Conservation (phyloP, 2,797 vertebrate species). For the Harpagifer antarcticus region DNA sequence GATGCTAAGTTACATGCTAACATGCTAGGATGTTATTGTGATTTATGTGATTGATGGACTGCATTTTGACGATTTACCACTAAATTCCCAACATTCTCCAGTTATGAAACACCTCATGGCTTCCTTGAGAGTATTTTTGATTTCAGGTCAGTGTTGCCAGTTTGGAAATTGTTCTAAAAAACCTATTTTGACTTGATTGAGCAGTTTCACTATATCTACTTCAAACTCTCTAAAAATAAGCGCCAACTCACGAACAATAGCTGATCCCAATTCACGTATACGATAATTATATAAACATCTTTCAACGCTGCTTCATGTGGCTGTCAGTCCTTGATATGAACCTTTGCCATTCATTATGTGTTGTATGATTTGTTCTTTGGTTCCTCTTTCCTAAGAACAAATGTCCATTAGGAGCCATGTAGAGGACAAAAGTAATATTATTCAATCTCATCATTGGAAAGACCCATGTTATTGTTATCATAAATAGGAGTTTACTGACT, state of each 20-base stretch:
- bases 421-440: not conserved
- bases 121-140: not conserved
- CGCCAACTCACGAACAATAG: too few relatives aligned
- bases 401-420: not conserved
- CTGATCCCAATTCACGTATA: too few relatives aligned
- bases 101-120: not conserved
- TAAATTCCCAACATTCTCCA: not conserved
- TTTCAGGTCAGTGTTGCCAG: not conserved
- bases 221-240: too few relatives aligned
- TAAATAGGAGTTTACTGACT: too few relatives aligned
- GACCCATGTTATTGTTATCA: too few relatives aligned
- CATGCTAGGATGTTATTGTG: not conserved
- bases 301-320: too few relatives aligned
- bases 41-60: not conserved
- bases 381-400: not conserved
- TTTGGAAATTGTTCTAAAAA: not conserved
- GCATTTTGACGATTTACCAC: not conserved
- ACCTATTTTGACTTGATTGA: too few relatives aligned
- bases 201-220: not conserved
- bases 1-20: conserved; percentile 6
- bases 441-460: not conserved
- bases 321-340: too few relatives aligned
- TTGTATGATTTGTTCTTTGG: too few relatives aligned
- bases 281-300: too few relatives aligned
- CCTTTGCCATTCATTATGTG: not conserved